Conservation (phyloP, 2,888 invertebrate species). For the Aporophyla nigra region DNA sequence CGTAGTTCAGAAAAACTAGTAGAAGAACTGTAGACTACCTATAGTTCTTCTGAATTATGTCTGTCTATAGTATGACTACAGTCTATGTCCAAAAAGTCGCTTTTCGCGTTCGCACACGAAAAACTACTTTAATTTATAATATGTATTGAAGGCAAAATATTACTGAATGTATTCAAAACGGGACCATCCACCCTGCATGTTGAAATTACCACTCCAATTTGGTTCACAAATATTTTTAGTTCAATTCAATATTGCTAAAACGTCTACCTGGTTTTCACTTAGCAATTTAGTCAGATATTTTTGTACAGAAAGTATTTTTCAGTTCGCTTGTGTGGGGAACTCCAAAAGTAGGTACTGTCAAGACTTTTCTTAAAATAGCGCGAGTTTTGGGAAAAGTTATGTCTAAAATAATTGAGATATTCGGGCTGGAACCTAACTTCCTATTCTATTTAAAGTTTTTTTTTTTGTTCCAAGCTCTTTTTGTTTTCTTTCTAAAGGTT, state of each 20-base stretch:
- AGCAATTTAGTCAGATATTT: slow-evolving; percentile 42
- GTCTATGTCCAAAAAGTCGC: too few relatives aligned
- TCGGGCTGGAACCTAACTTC: neutral
- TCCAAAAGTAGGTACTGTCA: neutral
- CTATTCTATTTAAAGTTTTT: neutral
- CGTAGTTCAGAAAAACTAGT: too few relatives aligned
- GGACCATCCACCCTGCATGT: slow-evolving; percentile 5
- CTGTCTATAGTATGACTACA: too few relatives aligned
- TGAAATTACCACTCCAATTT: slow-evolving; percentile 55
- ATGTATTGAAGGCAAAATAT: slow-evolving; percentile 8
- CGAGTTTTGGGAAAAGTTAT: neutral
- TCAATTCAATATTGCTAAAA: slow-evolving; percentile 45
- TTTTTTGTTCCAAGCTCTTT: neutral
- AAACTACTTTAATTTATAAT: too few relatives aligned
- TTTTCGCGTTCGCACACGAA: too few relatives aligned
- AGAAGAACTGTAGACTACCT: too few relatives aligned
- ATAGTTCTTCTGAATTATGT: too few relatives aligned
- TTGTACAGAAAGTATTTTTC: slow-evolving; percentile 37
- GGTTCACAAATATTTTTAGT: slow-evolving; percentile 45
- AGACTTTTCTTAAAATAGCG: neutral
- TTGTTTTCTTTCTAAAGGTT: neutral
- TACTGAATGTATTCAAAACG: slow-evolving; percentile 15
- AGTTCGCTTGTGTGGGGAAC: neutral
- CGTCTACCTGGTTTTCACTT: slow-evolving; percentile 50
- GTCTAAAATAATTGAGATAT: slow-evolving; percentile 8